Evolutionary conservation across 1,140 invertebrate genomes (phyloP).

Genomic region (Argopecten irradians): DNA sequence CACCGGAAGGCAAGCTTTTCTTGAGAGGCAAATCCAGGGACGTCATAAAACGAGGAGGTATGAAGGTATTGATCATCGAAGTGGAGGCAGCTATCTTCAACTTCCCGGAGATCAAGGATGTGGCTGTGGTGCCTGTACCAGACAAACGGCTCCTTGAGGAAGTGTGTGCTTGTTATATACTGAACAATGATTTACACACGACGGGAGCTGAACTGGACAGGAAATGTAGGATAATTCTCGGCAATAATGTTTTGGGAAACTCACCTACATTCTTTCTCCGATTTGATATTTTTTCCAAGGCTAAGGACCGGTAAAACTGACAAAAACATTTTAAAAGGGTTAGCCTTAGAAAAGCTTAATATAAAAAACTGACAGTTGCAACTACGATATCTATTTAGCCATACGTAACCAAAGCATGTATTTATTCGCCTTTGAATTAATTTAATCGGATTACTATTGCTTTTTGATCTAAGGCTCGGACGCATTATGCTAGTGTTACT

Average conservation of each 20-base stretch:
- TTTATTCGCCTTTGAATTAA: too few species aligned
- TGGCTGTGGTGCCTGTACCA: constrained; percentile 32
- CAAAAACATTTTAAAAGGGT: neutral
- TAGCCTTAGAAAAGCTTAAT: neutral
- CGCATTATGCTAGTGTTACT: too few species aligned
- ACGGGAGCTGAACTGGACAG: neutral
- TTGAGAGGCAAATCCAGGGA: constrained; percentile 34
- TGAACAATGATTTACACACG: neutral
- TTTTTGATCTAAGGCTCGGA: too few species aligned
- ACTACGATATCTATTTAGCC: too few species aligned
- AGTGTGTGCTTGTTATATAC: constrained; percentile 29
- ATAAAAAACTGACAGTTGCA: too few species aligned
- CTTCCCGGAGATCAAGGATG: neutral
- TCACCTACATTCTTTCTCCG: neutral
- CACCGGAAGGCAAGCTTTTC: neutral
- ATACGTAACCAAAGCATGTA: too few species aligned
- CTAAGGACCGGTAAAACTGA: neutral
- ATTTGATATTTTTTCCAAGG: neutral
- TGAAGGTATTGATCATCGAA: constrained; percentile 4
- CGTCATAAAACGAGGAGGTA: constrained; percentile 25
- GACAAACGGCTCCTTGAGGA: constrained; percentile 37
- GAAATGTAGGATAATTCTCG: neutral
- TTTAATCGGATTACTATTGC: too few species aligned
- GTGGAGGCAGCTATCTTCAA: constrained; percentile 29
- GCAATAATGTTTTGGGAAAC: neutral